Evolutionary conservation across 2,888 invertebrate species (phyloP).

Genomic region (Pachycephus smyrnensis): DNA sequence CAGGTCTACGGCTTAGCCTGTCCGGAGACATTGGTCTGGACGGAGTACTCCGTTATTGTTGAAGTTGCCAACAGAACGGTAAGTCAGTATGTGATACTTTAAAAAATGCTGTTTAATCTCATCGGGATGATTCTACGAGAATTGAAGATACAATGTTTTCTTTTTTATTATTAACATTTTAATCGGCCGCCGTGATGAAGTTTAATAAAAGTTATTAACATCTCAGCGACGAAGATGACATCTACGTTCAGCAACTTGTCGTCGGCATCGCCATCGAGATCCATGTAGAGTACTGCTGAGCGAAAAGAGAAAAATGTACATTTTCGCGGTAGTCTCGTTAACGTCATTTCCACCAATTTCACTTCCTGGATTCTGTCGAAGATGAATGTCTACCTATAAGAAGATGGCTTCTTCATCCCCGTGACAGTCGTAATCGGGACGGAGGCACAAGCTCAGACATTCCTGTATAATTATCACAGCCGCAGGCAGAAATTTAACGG

Average conservation of each 20-base stretch:
- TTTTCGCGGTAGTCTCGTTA: neutral
- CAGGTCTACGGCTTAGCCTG: slow-evolving; percentile 57
- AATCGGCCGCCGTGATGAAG: neutral
- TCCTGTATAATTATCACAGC: neutral
- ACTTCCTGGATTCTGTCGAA: neutral
- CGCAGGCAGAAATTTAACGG: neutral
- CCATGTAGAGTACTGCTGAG: neutral
- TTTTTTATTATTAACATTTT: neutral
- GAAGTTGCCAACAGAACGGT: slow-evolving; percentile 30
- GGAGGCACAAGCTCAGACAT: neutral
- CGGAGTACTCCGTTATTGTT: slow-evolving; percentile 25
- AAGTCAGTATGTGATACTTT: slow-evolving; percentile 32
- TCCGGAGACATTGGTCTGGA: slow-evolving; percentile 19
- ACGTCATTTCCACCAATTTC: neutral
- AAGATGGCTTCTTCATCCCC: neutral
- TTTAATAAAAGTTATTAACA: neutral
- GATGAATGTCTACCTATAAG: neutral
- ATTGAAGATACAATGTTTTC: neutral
- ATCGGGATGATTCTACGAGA: neutral
- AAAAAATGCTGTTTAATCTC: neutral
- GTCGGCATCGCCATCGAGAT: neutral
- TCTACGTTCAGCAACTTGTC: neutral
- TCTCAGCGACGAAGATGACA: neutral
- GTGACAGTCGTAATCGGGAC: neutral
- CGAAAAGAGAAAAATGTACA: neutral